A percentile compares a stretch with the other conserved stretches of the same genome.
Conservation (phyloP, 2,888 invertebrate species). For the Mallateleia sp. region DNA sequence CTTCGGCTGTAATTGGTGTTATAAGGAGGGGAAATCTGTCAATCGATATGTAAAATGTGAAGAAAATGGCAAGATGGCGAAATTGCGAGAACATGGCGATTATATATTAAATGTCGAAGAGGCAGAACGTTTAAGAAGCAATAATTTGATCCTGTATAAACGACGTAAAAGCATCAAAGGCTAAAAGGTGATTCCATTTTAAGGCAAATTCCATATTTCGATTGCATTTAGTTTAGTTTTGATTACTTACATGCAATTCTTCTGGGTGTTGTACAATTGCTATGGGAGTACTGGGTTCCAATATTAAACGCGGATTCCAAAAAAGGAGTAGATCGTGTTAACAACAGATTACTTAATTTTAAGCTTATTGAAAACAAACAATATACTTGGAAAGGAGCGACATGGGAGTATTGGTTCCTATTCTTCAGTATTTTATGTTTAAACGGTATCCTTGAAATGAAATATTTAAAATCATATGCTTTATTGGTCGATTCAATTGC, state of each 20-base stretch:
- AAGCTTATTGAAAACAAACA: conserved; percentile 23
- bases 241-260: conserved; percentile 68
- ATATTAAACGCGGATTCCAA: conserved; percentile 1
- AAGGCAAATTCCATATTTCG: conserved; percentile 13
- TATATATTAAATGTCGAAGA: conserved; percentile 31
- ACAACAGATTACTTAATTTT: conserved; percentile 35
- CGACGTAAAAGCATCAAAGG: conserved; percentile 14
- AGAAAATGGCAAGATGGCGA: background rate
- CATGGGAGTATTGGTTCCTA: conserved; percentile 72
- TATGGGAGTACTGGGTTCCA: conserved; percentile 54
- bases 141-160: background rate
- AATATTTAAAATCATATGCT: conserved; percentile 59
- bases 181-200: conserved; percentile 18
- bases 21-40: conserved; percentile 23
- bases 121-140: background rate
- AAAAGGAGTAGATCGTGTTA: conserved; percentile 6
- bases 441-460: conserved; percentile 27
- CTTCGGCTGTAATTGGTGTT: background rate
- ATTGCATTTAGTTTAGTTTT: conserved; percentile 67
- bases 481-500: conserved; percentile 48
- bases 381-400: conserved; percentile 59
- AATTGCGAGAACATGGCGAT: conserved; percentile 30
- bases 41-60: conserved; percentile 28
- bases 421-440: conserved; percentile 67
- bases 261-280: conserved; percentile 41